These are phyloP conservation scores for Bombus haemorrhoidalis DNA, from an alignment of 1,140 invertebrate genomes.

Conservation along the genomic window DNA sequence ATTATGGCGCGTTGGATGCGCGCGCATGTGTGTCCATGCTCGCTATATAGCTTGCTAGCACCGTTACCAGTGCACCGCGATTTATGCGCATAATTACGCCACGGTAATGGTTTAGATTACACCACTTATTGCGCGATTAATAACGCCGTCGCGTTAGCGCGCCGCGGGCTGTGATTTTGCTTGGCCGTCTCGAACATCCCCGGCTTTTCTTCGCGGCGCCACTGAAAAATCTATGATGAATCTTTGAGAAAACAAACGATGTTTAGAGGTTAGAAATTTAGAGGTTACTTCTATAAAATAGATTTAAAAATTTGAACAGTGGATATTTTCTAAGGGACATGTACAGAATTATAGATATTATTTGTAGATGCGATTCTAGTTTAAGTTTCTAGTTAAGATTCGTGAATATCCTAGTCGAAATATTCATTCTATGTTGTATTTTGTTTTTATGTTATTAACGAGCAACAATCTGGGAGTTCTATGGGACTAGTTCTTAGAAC, in stretches of 20 bases:
- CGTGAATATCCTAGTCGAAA: background rate
- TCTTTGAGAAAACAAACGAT: background rate
- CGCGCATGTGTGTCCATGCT: background rate
- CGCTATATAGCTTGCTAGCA: background rate
- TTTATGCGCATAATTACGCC: constrained; percentile 49
- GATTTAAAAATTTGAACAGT: background rate
- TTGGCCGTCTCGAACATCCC: background rate
- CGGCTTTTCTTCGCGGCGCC: background rate
- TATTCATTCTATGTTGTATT: background rate
- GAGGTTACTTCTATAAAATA: background rate
- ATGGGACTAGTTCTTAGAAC: no score
- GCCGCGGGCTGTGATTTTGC: constrained; percentile 12
- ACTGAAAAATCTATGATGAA: background rate
- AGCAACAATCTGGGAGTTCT: background rate
- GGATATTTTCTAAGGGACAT: background rate
- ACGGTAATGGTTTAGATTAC: constrained; percentile 41
- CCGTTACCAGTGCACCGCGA: constrained; percentile 15
- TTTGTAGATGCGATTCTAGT: no score
- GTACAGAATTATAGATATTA: background rate
- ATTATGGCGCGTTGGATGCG: constrained; percentile 4
- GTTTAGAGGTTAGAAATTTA: background rate
- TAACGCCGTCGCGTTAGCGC: constrained; percentile 25
- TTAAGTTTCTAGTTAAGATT: background rate
- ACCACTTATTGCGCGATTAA: constrained; percentile 49
- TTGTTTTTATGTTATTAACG: background rate